Evolutionary conservation across 2,113 vertebrate genomes (phyloP), one percentile per base, ranked within the genome.

Genomic region (Hyaena hyaena): DNA sequence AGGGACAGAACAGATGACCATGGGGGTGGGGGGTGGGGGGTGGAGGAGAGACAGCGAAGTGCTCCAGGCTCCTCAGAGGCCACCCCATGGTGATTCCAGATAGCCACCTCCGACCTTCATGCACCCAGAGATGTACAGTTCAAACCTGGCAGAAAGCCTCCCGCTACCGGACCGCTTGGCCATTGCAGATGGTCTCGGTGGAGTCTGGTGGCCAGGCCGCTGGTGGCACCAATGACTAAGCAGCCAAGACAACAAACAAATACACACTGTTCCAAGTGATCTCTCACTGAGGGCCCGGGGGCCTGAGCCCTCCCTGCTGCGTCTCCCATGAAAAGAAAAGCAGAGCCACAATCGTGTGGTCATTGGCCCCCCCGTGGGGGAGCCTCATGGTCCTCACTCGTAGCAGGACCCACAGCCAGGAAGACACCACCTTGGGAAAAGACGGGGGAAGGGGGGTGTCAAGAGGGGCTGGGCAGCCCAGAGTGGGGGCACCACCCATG

Each of bases 281-380:
- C 33, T 68, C 58, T 88, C 26, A 21, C 10, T 5, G 48, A 68
- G 39, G 35, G 24, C 31, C 39, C 1, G 1, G 45, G 43, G 31
- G 35, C 31, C 50, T 69, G 79, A 43, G 61, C 35, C 19, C 55
- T 77, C 39, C 81, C 33, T 14, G 8, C 35, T 4, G 4, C 24
- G 16, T 16, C 45, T 35, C 82, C 55, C 45, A 31, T 48, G 21
- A 33, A 31, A n/a, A 88, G 35, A 63, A 82, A 45, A 45, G 28
- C 5, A 0, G 77, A 90, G 55, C 19, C 3, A 6, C 11, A 0
- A 0, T 4, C 26, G 0, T 71, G 17, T 1, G 35, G 35, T 55
- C 26, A n/a, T 33, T 4, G 0, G 24, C 43, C n/a, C 5, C 39
- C 45, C 1, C 35, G 39, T 14, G 48, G n/a, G 69, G 45, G 35